These are phyloP conservation scores for Cebidichthys violaceus DNA, from an alignment of 2,113 vertebrate species.

Conservation along the genomic window DNA sequence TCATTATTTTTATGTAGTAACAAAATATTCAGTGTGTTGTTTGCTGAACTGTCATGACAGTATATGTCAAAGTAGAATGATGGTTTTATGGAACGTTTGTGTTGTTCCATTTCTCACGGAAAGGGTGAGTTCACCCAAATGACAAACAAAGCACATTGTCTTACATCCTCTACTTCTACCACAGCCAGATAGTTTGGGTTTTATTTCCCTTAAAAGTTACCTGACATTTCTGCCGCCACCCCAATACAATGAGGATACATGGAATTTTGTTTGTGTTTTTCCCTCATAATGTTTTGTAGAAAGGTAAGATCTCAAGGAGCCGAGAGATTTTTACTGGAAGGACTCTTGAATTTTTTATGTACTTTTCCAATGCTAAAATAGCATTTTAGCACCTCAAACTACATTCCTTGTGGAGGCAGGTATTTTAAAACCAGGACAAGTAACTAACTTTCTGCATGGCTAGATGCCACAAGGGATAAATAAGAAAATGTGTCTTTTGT, in stretches of 20 bases:
- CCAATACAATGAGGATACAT: not conserved
- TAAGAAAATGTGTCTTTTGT: not conserved
- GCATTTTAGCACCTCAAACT: not conserved
- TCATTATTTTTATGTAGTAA: not conserved
- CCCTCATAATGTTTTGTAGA: not conserved
- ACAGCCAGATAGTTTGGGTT: not conserved
- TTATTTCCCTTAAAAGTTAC: not conserved
- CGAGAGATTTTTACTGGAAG: not conserved
- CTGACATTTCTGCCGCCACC: not conserved
- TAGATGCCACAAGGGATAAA: no score
- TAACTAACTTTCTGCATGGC: not conserved
- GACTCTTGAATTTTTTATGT: not conserved
- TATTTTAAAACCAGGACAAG: no score
- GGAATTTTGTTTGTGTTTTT: not conserved
- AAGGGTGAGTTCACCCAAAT: not conserved
- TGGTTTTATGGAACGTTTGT: not conserved
- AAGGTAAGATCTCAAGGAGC: not conserved
- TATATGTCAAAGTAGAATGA: not conserved
- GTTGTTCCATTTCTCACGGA: conserved; percentile 8
- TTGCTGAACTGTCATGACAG: not conserved
- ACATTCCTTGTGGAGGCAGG: not conserved
- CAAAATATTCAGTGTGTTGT: not conserved
- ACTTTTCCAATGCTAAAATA: no score
- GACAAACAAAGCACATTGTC: not conserved
- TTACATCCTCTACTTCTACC: not conserved